Evolutionary conservation across 1,140 invertebrate species (phyloP), one percentile per base, ranked within the genome.

Genomic region (Helicoverpa armigera): DNA sequence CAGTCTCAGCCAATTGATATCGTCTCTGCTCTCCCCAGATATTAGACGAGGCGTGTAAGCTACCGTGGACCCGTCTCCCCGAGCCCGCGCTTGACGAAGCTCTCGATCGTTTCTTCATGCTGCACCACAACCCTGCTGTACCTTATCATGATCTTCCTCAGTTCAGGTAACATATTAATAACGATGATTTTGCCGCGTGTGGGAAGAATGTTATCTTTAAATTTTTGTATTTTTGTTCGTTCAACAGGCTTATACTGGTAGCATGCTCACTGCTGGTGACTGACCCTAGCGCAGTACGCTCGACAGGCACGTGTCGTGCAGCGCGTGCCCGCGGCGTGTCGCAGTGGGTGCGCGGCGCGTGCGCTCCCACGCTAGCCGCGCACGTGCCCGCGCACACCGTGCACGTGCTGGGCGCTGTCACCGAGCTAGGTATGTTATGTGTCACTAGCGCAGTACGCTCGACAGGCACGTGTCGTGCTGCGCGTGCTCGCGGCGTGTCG

Each of bases 41-140:
- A 2, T 43, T 91, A 48, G 80, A 88, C 11, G 86, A 89, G 58
- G 88, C 87, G 3, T 82, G 76, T 12, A 63, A 63, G 13, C 60
- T 94, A n/a, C 91, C 92, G 5, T 94, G 92, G 92, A 53, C 58
- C 43, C 81, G 83, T 0, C 77, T 94, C 3, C 89, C 91, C 0
- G 82, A 87, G 23, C 23, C 58, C 0, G 89, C 89, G 2, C 56
- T 92, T 11, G 89, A 89, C 0, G 85, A 87, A 9, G 87, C 86
- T 0, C 65, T 90, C 16, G 88, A 89, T 10, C 61, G 84, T 12
- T 94, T 88, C 86, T 92, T 90, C 83, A 75, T 83, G 3, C 82
- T 89, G 4, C 89, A 92, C 69, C 81, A 91, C 81, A 87, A 86
- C 29, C 80, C 86, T 0, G 73, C 81, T 0, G 13, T 85, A 14